These are phyloP conservation scores for Phoxinus phoxinus DNA, from an alignment of 2,113 vertebrate species.

Conservation along the genomic window DNA sequence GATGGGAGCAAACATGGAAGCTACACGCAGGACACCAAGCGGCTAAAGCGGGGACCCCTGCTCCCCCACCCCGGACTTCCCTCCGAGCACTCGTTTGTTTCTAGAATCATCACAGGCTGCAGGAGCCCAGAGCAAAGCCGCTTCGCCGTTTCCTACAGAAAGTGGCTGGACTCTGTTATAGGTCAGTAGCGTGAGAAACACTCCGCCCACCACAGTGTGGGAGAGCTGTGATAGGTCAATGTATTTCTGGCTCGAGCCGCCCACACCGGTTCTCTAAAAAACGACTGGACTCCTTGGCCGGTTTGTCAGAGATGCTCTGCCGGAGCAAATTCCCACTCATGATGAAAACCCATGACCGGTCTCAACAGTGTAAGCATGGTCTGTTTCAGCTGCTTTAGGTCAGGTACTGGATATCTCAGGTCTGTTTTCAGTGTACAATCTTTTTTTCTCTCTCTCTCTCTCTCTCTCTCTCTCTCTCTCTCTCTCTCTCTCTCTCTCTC, in stretches of 20 bases:
- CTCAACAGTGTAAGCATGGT: constrained; percentile 28
- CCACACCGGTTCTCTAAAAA: constrained; percentile 37
- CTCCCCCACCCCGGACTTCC: constrained; percentile 73
- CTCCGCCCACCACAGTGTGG: constrained; percentile 53
- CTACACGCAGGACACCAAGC: constrained; percentile 88
- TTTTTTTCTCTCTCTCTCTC: constrained; percentile 3
- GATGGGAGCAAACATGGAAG: constrained; percentile 79
- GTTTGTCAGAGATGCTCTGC: constrained; percentile 38
- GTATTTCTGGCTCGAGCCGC: constrained; percentile 25
- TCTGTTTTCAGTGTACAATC: constrained; percentile 54
- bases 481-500: background rate
- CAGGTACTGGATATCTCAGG: constrained; percentile 68
- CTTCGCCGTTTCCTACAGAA: constrained; percentile 89
- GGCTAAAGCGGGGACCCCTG: constrained; percentile 85
- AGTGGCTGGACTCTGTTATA: constrained; percentile 89
- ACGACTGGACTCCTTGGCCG: constrained; percentile 49
- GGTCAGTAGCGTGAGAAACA: constrained; percentile 73
- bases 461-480: background rate
- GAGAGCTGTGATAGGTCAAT: constrained; percentile 41
- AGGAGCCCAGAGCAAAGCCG: constrained; percentile 84
- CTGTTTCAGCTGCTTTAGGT: constrained; percentile 54
- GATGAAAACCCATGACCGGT: constrained; percentile 57
- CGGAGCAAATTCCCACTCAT: constrained; percentile 64
- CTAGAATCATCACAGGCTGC: constrained; percentile 79
- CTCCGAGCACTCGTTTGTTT: constrained; percentile 85